Evolutionary conservation across 2,797 vertebrate genomes (phyloP).

Genomic region (Yasuhikotakia modesta): DNA sequence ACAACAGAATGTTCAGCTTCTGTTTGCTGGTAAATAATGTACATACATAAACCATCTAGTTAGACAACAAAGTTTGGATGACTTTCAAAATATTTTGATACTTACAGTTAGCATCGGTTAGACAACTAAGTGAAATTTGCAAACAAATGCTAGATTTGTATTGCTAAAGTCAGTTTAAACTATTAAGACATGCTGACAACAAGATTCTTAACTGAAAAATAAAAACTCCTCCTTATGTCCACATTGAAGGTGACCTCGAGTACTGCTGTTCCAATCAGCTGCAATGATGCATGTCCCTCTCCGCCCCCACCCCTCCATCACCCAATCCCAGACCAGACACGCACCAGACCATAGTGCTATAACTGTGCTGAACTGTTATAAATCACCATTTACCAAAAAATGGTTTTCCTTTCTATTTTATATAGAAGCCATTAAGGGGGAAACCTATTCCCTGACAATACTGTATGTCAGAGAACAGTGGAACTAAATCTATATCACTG

Average conservation of each 20-base stretch:
- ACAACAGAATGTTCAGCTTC: no score
- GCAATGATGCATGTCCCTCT: constrained; percentile 32
- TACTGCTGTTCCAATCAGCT: neutral
- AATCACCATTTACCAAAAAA: constrained; percentile 39
- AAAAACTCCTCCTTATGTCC: neutral
- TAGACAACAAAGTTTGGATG: neutral
- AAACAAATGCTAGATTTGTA: neutral
- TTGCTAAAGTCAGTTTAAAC: neutral
- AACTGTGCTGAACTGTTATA: constrained; percentile 35
- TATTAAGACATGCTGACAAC: neutral
- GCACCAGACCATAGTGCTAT: constrained; percentile 15
- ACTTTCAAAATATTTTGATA: neutral
- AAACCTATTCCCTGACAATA: constrained; percentile 35
- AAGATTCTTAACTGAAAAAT: neutral
- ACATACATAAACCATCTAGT: neutral
- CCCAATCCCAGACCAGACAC: neutral
- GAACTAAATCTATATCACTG: constrained; percentile 4
- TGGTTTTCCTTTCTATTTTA: constrained; percentile 15
- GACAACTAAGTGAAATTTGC: neutral
- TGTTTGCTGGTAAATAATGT: no score
- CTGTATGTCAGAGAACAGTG: constrained; percentile 15
- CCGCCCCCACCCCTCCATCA: neutral
- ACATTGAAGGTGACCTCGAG: constrained; percentile 36
- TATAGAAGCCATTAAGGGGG: constrained; percentile 13
- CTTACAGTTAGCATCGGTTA: no score